These are phyloP conservation scores for Argyresthia albistria DNA, from an alignment of 2,888 invertebrate species.

Conservation along the genomic window DNA sequence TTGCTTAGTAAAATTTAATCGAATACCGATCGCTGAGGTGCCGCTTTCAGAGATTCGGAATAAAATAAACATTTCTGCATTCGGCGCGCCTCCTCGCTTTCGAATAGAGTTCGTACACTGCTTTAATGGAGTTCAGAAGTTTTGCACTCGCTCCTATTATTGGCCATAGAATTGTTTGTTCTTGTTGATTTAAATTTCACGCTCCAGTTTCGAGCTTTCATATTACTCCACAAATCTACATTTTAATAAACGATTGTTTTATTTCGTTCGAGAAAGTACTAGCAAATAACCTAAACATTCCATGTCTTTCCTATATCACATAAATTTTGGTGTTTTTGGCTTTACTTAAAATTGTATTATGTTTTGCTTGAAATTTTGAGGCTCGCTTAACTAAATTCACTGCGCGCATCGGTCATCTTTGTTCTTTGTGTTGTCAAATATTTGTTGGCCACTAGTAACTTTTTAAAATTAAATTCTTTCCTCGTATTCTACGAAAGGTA, in stretches of 20 bases:
- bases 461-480: conserved; percentile 65
- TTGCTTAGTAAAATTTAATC: conserved; percentile 59
- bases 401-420: conserved; percentile 35
- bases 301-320: no score
- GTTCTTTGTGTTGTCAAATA: conserved; percentile 38
- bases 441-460: conserved; percentile 47
- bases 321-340: not conserved
- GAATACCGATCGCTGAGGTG: conserved; percentile 53
- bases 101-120: conserved; percentile 52
- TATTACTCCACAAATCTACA: not conserved
- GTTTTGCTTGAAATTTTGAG: not conserved
- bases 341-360: not conserved
- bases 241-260: not conserved
- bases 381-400: not conserved
- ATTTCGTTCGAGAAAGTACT: no score
- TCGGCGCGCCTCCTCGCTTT: conserved; percentile 43
- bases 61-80: conserved; percentile 62
- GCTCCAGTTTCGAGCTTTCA: conserved; percentile 30
- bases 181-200: conserved; percentile 59
- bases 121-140: conserved; percentile 63
- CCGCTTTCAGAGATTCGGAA: conserved; percentile 53
- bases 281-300: no score
- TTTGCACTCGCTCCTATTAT: conserved; percentile 60
- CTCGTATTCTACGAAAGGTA: conserved; percentile 67
- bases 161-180: conserved; percentile 51